Conservation (phyloP, 1,140 invertebrate species). For the Drosophila tsacasi region DNA sequence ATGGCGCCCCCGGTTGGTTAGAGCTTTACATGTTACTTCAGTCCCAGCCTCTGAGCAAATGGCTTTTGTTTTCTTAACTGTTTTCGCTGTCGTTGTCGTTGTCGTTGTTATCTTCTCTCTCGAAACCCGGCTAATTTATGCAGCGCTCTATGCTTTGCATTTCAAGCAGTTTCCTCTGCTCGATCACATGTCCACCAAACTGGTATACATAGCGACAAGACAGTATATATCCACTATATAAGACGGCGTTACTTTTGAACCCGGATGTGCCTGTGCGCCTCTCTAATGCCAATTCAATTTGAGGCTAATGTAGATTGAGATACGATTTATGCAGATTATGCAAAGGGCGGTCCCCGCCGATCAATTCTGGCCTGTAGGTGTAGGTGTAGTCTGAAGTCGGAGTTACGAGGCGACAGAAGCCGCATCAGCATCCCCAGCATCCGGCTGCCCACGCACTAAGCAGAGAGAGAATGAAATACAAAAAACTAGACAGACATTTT, state of each 20-base stretch:
- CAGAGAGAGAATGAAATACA: neutral
- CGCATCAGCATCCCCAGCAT: constrained; percentile 34
- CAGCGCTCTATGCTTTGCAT: constrained; percentile 64
- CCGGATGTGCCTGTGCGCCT: constrained; percentile 45
- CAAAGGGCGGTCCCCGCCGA: constrained; percentile 37
- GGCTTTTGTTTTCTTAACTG: constrained; percentile 34
- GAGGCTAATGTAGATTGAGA: constrained; percentile 61
- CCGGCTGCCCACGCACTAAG: constrained; percentile 43
- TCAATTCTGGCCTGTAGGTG: constrained; percentile 27
- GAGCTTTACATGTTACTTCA: constrained; percentile 16
- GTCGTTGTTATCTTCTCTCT: constrained; percentile 19
- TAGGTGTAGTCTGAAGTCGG: constrained; percentile 28
- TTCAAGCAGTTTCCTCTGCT: constrained; percentile 64
- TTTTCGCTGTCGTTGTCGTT: constrained; percentile 9
- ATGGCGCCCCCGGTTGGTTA: neutral
- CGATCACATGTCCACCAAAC: constrained; percentile 51
- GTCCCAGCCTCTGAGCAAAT: constrained; percentile 1
- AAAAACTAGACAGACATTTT: constrained; percentile 36
- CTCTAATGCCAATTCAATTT: constrained; percentile 64
- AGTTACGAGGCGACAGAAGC: constrained; percentile 23
- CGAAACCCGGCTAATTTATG: constrained; percentile 60
- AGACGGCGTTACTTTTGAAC: constrained; percentile 49
- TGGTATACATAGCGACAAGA: constrained; percentile 46
- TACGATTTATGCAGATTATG: constrained; percentile 67
- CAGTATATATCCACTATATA: constrained; percentile 12